These are phyloP conservation scores for Pocillopora verrucosa DNA, from an alignment of 64 coral and sea anemone species.

Conservation along the genomic window DNA sequence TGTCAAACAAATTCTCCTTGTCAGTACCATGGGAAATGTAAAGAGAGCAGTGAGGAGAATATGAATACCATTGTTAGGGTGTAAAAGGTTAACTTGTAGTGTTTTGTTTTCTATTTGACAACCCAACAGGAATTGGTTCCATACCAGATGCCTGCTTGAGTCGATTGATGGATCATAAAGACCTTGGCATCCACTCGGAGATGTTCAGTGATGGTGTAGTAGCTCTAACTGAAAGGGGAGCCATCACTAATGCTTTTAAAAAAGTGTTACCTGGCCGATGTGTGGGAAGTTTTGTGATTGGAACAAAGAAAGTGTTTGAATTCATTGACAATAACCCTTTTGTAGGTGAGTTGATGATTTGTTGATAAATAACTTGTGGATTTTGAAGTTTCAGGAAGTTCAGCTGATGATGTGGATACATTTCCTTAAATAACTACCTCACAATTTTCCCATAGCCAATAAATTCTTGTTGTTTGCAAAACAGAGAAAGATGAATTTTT, in stretches of 20 bases:
- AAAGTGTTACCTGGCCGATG: conserved; percentile 79
- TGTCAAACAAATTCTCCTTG: too few relatives aligned
- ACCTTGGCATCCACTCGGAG: conserved; percentile 95
- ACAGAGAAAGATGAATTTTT: too few relatives aligned
- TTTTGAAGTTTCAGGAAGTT: neutral
- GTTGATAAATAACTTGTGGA: too few relatives aligned
- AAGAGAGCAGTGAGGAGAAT: too few relatives aligned
- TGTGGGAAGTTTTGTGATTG: conserved; percentile 94
- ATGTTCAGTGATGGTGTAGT: conserved; percentile 99
- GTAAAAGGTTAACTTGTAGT: neutral
- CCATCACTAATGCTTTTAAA: conserved; percentile 86
- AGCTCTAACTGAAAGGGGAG: conserved; percentile 64
- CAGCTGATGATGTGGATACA: neutral
- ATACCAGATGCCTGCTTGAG: conserved; percentile 89
- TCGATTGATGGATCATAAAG: conserved; percentile 75
- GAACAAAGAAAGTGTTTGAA: conserved; percentile 85
- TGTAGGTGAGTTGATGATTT: conserved; percentile 67
- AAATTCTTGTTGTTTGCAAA: too few relatives aligned
- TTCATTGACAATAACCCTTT: conserved; percentile 95
- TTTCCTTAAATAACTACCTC: too few relatives aligned
- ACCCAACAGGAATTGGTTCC: conserved; percentile 78
- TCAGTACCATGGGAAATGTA: too few relatives aligned
- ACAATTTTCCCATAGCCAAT: too few relatives aligned
- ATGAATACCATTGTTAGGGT: too few relatives aligned
- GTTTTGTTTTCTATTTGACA: neutral